Conservation (phyloP, 2,797 vertebrate species). For the Diglossa cyanea region DNA sequence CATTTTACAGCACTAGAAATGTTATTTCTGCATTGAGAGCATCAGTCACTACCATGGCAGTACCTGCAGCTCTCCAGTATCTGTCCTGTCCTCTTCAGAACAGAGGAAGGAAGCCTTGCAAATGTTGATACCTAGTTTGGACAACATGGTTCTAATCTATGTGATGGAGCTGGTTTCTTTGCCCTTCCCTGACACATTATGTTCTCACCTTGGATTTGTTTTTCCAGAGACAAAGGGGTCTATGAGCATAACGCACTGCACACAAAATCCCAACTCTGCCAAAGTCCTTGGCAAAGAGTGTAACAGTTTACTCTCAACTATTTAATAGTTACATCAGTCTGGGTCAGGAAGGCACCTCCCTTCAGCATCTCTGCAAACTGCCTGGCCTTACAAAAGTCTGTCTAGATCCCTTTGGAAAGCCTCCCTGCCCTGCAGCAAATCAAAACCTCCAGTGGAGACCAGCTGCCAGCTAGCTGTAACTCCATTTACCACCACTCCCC, state of each 20-base stretch:
- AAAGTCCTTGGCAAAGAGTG: neutral
- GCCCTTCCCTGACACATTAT: neutral
- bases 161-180: neutral
- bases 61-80: neutral
- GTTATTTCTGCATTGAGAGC: neutral
- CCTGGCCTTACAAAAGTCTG: neutral
- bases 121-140: neutral
- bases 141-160: neutral
- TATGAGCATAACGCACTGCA: rapidly evolving
- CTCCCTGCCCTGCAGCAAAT: neutral
- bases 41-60: neutral
- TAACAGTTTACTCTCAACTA: neutral
- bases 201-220: neutral
- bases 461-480: neutral
- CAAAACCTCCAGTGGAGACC: neutral
- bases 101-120: neutral
- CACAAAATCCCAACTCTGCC: rapidly evolving
- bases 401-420: neutral
- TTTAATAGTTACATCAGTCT: neutral
- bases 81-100: neutral
- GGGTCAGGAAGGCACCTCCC: neutral
- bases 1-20: neutral
- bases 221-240: neutral
- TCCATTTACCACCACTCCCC: neutral
- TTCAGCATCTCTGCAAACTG: neutral